Evolutionary conservation across 2,888 invertebrate genomes (phyloP), one percentile per base, ranked within the genome.

Genomic region (Pristionchus fissidentatus): DNA sequence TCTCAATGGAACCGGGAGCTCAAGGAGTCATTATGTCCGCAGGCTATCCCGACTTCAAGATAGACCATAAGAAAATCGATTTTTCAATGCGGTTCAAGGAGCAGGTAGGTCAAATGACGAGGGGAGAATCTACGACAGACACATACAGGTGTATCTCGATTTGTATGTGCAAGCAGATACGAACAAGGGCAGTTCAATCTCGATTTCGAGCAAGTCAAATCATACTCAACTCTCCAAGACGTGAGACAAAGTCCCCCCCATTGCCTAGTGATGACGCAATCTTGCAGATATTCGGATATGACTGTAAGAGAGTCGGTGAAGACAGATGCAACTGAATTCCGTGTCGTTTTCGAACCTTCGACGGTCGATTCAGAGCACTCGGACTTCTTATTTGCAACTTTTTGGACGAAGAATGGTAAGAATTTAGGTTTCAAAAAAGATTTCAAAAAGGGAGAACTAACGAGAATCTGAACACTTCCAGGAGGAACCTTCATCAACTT

Each of bases 11-110:
- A 1, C 35, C 55, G 41, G 78, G 78, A 19, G 78, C 78, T n/a
- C 78, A 78, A 15, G 78, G 78, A 55, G 22, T 78, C 2, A 78
- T 78, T n/a, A 78, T 78, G 78, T 78, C 78, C 32, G 78, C 78
- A 8, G 78, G 78, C 1, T 78, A 78, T 55, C 78, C 78, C 15
- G 35, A 78, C 35, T 78, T 78, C 78, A 78, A 78, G 26, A 19
- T 78, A 35, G 41, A 78, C 26, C 52, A 49, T 1, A 35, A 52
- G 35, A 52, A 49, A 26, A 55, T 78, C 7, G 52, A 78, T 49
- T 78, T 78, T 38, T 43, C 52, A 1, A 78, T 78, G 78, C 49
- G 38, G 19, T 52, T 78, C 52, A 78, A 78, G 32, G 55, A 78
- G n/a, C 52, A 49, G 78, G 78, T 78, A 55, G 8, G 22, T 46